Base-by-base conservation (phyloP, 2,888 invertebrate genomes). In the Agrilus cyanescens region DNA sequence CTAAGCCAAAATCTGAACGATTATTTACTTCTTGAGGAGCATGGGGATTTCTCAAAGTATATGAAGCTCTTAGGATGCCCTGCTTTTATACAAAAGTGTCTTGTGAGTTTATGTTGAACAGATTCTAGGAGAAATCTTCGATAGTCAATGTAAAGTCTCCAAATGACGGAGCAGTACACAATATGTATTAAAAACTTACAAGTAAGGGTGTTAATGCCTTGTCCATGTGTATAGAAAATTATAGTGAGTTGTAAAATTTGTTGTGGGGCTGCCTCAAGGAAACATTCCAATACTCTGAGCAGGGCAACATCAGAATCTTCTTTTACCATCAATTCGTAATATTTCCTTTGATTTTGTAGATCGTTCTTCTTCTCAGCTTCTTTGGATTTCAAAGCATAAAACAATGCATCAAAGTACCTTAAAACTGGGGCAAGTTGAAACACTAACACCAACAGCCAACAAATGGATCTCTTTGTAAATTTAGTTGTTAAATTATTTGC, bases 261-360 rank as follows among this genome's bases (percentile, higher is more conserved):
- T 60, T 86, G 85, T 0, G 86, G 86, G 0, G 85, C 85, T 0
- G 85, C 81, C 65, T 86, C 86, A 35, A 86, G 65, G 61, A 85
- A 86, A 62, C 85, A 85, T 62, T 87, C 85, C 56, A 86, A 77
- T 34, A 86, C 78, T 53, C 85, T 67, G 45, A 87, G 67, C 44
- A 87, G 66, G 0, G 86, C 83, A 1, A 85, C 82, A 62, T 86
- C 85, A 1, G 84, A 80, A 60, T 86, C 86, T 57, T 85, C 86
- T 52, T 81, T 81, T 41, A 85, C 68, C 81, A 85, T 85, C 47
- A 82, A 68, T 31, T 76, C 70, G 58, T 82, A 85, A 64, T 81
- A 83, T 54, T 73, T 69, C 37, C 75, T 70, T 58, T 83, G 81
- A 8, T 75, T 71, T 12, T 67, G 65, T 4, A 65, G 61, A 55